Base-by-base conservation (phyloP, 2,888 invertebrate genomes). In the Cephus sareptanus region DNA sequence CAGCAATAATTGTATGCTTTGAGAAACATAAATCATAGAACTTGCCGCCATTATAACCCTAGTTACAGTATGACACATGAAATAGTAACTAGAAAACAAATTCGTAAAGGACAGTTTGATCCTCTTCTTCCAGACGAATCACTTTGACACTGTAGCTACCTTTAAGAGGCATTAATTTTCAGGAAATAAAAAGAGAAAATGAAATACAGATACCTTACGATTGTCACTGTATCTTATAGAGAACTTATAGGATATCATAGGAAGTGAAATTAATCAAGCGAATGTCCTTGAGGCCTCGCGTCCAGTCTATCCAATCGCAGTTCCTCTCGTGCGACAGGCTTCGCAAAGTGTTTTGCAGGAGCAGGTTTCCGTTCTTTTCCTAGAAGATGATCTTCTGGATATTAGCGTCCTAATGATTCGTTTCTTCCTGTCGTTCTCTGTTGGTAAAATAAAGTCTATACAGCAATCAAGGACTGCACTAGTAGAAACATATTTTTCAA, bases 201-300 rank as follows among this genome's bases (percentile, higher is more conserved):
- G 15, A 56, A 56, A 56, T 56, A 56, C 56, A 71, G 34, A 34
- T 34, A 31, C 71, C 75, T 40, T 68, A 75, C 33, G 68, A 69
- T 75, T 75, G 75, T 74, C 70, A 75, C 56, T 34, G 6, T 77
- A 70, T 30, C 69, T 34, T 34, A 40, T 37, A 71, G 56, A 75
- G 84, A 83, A 85, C 85, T 85, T 81, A 77, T 85, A 86, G 77
- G 83, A 80, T 77, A 78, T 80, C 81, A 56, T 77, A 84, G 83
- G 87, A 85, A 87, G 83, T 82, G 76, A 79, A 87, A 84, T 86
- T 86, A 85, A 79, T 86, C 83, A 81, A 85, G 88, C 85, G 88
- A 83, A 87, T 87, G 84, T 89, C 89, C 89, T 79, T 84, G 75
- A 75, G 80, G 74, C 79, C 77, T 81, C 75, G 33, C 12, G 34